Evolutionary conservation across 2,888 invertebrate genomes (phyloP).

Genomic region (Pyrgus malvae): DNA sequence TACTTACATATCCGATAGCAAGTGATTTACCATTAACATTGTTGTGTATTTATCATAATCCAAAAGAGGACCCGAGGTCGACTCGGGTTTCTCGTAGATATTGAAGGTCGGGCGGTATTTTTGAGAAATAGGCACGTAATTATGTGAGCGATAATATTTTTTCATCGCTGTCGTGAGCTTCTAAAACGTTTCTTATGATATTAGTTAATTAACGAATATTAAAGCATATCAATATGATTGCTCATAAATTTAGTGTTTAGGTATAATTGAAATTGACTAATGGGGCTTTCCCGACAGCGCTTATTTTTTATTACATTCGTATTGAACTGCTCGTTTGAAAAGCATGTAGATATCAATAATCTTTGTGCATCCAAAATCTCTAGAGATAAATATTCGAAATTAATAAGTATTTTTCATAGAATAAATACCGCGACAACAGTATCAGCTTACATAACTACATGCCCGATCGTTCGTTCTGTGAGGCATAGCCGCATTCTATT

Average conservation of each 20-base stretch:
- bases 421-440: not conserved
- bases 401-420: not conserved
- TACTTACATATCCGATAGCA: constrained; percentile 69
- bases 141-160: constrained; percentile 26
- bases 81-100: not conserved
- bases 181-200: constrained; percentile 28
- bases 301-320: not conserved
- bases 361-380: too few relatives aligned
- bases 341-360: too few relatives aligned
- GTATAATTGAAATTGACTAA: constrained; percentile 8
- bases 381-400: too few relatives aligned
- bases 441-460: constrained; percentile 24
- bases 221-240: constrained; percentile 25
- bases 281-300: constrained; percentile 13
- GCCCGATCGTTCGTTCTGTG: constrained; percentile 6
- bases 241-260: constrained; percentile 19
- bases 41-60: constrained; percentile 13
- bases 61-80: not conserved
- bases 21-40: constrained; percentile 51
- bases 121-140: constrained; percentile 17
- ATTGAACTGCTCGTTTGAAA: too few relatives aligned
- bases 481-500: not conserved
- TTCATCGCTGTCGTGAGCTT: constrained; percentile 27
- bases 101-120: not conserved
- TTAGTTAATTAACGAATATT: constrained; percentile 26